Evolutionary conservation across 1,140 invertebrate species (phyloP).

Genomic region (Drosophila seguyi): DNA sequence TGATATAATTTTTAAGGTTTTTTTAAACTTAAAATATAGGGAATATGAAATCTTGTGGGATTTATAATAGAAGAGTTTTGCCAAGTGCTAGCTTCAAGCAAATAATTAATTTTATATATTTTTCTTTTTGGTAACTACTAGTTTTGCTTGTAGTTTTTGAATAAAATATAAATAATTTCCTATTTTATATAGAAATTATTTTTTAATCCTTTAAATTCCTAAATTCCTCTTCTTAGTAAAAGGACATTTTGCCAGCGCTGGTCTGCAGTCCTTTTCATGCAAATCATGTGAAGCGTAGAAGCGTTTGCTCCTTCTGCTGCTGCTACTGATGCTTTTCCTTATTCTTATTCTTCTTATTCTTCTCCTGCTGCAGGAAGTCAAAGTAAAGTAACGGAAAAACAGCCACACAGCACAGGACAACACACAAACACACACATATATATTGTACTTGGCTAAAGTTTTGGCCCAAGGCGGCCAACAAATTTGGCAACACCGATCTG

Average conservation of each 20-base stretch:
- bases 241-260: neutral
- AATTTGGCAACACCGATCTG: slow-evolving; percentile 34
- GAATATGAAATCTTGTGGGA: neutral
- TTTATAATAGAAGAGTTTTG: neutral
- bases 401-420: slow-evolving; percentile 38
- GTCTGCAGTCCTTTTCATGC: slow-evolving; percentile 49
- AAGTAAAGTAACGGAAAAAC: slow-evolving; percentile 75
- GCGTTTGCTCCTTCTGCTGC: slow-evolving; percentile 44
- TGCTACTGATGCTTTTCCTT: too few species aligned
- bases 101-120: neutral
- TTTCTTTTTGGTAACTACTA: neutral
- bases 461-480: slow-evolving; percentile 22
- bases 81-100: neutral
- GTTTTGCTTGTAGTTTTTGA: neutral
- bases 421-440: slow-evolving; percentile 28
- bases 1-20: neutral
- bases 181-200: too few species aligned
- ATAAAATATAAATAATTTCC: too few species aligned
- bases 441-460: slow-evolving; percentile 7
- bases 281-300: slow-evolving; percentile 51
- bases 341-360: slow-evolving; percentile 37
- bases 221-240: too few species aligned
- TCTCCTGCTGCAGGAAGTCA: slow-evolving; percentile 64
- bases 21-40: neutral
- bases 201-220: too few species aligned